Evolutionary conservation across 2,888 invertebrate genomes (phyloP).

Genomic region (Clepsis dumicolana): DNA sequence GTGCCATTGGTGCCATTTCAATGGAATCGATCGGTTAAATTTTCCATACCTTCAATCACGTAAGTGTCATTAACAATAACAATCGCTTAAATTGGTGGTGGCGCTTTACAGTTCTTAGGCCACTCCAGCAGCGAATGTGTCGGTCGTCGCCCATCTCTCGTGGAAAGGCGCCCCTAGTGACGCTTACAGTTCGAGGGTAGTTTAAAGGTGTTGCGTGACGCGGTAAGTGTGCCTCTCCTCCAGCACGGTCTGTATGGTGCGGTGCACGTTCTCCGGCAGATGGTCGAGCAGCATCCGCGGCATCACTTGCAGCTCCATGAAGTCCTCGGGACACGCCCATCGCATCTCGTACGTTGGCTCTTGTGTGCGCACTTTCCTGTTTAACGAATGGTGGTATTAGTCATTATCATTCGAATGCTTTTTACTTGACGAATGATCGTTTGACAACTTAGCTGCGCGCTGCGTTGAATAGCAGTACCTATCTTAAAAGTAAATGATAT

Average conservation of each 20-base stretch:
- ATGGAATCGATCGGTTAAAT: too few species aligned
- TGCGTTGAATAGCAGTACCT: too few species aligned
- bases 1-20: too few species aligned
- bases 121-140: neutral
- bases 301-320: conserved; percentile 93
- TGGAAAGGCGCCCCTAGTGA: neutral
- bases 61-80: too few species aligned
- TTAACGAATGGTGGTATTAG: conserved; percentile 27
- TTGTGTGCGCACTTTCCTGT: conserved; percentile 87
- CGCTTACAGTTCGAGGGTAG: conserved; percentile 5
- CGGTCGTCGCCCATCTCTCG: neutral
- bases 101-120: too few species aligned
- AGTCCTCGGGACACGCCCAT: conserved; percentile 93
- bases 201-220: conserved; percentile 71
- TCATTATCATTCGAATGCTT: too few species aligned
- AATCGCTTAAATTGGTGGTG: too few species aligned
- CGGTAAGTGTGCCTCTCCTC: conserved; percentile 81
- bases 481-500: too few species aligned
- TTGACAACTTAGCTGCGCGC: too few species aligned
- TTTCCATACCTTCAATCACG: too few species aligned
- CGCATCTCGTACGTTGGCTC: conserved; percentile 91
- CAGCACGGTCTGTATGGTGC: conserved; percentile 89
- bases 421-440: too few species aligned
- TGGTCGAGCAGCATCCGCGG: conserved; percentile 95
- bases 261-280: conserved; percentile 92